phyloP scores from a whole-genome alignment of 2,888 invertebrate species.

The Epirrhoe alternata region DNA sequence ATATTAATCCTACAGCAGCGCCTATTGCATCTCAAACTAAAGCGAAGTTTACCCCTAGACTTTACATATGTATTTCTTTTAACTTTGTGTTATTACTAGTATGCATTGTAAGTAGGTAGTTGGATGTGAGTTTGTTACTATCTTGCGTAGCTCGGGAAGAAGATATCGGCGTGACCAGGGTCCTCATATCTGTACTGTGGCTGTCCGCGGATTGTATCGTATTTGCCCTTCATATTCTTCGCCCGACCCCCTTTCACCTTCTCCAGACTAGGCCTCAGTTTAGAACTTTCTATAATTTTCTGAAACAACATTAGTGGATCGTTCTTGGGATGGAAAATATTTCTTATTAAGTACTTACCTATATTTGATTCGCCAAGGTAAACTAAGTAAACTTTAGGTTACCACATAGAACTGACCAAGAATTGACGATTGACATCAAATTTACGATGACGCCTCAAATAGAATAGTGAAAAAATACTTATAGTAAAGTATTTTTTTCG shows the following conservation, averaged over 20 bases:
- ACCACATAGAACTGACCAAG: too few relatives aligned
- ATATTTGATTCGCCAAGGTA: neutral
- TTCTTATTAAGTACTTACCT: neutral
- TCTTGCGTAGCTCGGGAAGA: conserved; percentile 65
- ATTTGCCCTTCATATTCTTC: conserved; percentile 50
- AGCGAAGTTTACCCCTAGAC: neutral
- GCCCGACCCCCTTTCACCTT: conserved; percentile 46
- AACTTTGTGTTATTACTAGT: conserved; percentile 18
- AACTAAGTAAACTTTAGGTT: too few relatives aligned
- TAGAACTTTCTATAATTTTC: conserved; percentile 58
- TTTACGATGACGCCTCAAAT: too few relatives aligned
- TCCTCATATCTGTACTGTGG: conserved; percentile 61
- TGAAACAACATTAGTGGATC: conserved; percentile 59
- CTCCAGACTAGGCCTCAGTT: conserved; percentile 48
- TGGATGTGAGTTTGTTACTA: neutral
- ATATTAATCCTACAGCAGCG: too few relatives aligned
- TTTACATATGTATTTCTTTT: neutral
- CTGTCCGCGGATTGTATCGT: conserved; percentile 52
- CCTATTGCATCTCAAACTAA: neutral
- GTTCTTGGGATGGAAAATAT: conserved; percentile 46
- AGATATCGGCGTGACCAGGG: conserved; percentile 53
- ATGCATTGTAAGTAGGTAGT: conserved; percentile 41
- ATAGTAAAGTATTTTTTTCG: too few relatives aligned
- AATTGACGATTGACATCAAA: too few relatives aligned
- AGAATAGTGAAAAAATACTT: too few relatives aligned